Percentiles rank a stretch among this genome's conserved stretches.
These are phyloP conservation scores for Lysandra bellargus DNA, from an alignment of 2,888 invertebrate species.

Conservation along the genomic window DNA sequence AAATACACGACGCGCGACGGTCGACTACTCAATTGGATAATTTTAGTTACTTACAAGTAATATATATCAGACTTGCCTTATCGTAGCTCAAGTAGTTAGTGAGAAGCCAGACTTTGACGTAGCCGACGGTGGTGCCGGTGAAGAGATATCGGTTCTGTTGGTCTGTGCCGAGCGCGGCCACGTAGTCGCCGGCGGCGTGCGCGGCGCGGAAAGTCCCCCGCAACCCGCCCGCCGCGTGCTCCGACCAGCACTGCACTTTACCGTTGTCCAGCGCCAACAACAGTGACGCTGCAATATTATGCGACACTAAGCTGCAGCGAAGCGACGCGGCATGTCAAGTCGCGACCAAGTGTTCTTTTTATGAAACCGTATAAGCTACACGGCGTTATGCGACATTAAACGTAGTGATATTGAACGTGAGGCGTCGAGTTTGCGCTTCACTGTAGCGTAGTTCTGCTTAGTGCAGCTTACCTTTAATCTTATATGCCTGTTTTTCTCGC, in stretches of 20 bases:
- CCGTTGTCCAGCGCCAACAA: slow-evolving; percentile 88
- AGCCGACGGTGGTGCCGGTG: slow-evolving; percentile 86
- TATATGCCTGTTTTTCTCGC: no score
- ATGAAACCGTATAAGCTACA: no score
- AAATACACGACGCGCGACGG: no score
- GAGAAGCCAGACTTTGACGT: slow-evolving; percentile 90
- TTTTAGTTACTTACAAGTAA: not conserved
- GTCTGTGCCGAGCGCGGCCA: slow-evolving; percentile 86
- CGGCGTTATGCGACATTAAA: no score
- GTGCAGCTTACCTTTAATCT: no score
- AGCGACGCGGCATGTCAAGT: no score
- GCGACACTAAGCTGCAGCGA: no score
- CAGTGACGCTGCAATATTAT: slow-evolving; percentile 78
- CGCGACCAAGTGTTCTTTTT: no score
- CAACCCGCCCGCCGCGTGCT: slow-evolving; percentile 87
- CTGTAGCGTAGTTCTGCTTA: no score
- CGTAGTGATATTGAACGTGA: no score
- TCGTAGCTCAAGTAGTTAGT: slow-evolving; percentile 81
- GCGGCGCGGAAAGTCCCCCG: slow-evolving; percentile 85
- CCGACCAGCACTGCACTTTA: slow-evolving; percentile 89
- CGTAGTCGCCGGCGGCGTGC: slow-evolving; percentile 84
- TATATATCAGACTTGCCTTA: slow-evolving; percentile 49
- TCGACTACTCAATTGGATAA: no score
- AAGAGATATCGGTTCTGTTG: slow-evolving; percentile 85
- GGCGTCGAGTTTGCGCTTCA: no score